Base-by-base conservation (phyloP, 2,797 vertebrate species). In the Eidolon dupreanum region DNA sequence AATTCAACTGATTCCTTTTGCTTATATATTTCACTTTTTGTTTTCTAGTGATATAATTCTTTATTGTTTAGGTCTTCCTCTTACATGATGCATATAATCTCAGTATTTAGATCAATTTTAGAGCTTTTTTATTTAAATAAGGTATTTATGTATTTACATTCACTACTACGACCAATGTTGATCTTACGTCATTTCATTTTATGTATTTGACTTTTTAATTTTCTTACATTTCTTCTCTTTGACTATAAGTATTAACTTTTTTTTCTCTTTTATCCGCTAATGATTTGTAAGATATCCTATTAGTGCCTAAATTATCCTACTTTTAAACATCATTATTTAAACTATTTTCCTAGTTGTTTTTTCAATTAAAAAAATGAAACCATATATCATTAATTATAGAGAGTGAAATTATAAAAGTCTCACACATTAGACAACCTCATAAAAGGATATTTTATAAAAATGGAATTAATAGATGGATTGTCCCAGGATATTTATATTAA, bases 401-500 rank as follows among this genome's bases (percentile, higher is more conserved):
- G 8, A 57, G 7, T 77, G 6, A 78, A 89, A 71, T 71, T 55
- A 93, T 55, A 70, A 71, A 90, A 68, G 59, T 70, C 10, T n/a
- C 22, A 24, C 73, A 61, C 2, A 24, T 79, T 51, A 57, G n/a
- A 73, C 17, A 92, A 63, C 49, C 5, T 41, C 33, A 68, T 33
- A 36, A 10, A 73, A 81, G 43, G 41, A 38, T 19, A 95, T 75
- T 93, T 92, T 86, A 61, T n/a, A 75, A 91, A 95, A 82, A 73
- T 8, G 53, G 36, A 41, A 41, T 61, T 59, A 66, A 81, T 66
- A 46, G 26, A 38, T 71, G 15, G 20, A 71, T 83, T 92, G 74
- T 36, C n/a, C 61, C 19, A 57, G 19, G 12, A 63, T n/a, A 63
- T 83, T 83, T 79, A 83, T 66, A 31, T 53, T 61, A 59, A 19